Percentiles rank a stretch among this genome's conserved stretches.
Conservation (phyloP, 2,888 invertebrate species). For the Agonopterix arenella region DNA sequence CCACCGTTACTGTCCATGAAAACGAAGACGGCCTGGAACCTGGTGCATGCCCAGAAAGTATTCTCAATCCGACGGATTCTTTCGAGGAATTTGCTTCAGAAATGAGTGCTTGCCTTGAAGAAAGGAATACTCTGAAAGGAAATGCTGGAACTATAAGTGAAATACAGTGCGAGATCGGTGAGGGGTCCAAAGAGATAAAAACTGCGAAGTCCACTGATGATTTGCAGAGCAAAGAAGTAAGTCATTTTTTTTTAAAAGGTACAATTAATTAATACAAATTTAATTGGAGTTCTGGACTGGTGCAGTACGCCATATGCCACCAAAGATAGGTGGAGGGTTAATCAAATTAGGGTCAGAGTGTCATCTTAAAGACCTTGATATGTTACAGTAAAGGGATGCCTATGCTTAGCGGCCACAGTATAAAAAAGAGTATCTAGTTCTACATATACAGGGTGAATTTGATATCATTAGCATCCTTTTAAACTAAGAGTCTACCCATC, state of each 20-base stretch:
- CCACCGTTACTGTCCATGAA: conserved; percentile 23
- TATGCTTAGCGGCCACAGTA: too few species aligned
- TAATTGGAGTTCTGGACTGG: too few species aligned
- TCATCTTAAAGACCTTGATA: too few species aligned
- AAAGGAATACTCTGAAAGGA: conserved; percentile 66
- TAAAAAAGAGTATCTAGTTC: too few species aligned
- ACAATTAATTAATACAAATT: too few species aligned
- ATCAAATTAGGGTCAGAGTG: too few species aligned
- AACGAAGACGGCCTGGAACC: conserved; percentile 53
- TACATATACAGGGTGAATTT: too few species aligned
- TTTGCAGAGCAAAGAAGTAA: conserved; percentile 57
- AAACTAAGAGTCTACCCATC: too few species aligned
- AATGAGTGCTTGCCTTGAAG: conserved; percentile 80
- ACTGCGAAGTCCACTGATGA: conserved; percentile 55
- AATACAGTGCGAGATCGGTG: conserved; percentile 74
- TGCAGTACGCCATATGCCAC: too few species aligned
- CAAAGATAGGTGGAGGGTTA: too few species aligned
- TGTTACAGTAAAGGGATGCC: too few species aligned
- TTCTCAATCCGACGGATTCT: conserved; percentile 83
- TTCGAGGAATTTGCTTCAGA: conserved; percentile 82
- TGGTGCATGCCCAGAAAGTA: conserved; percentile 76
- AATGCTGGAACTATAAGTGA: conserved; percentile 77
- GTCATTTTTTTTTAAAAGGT: conserved; percentile 16
- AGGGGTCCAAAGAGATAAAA: conserved; percentile 45
- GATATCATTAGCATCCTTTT: too few species aligned